These are phyloP conservation scores for Spisula solida DNA, from an alignment of 2,888 invertebrate genomes.

Conservation along the genomic window DNA sequence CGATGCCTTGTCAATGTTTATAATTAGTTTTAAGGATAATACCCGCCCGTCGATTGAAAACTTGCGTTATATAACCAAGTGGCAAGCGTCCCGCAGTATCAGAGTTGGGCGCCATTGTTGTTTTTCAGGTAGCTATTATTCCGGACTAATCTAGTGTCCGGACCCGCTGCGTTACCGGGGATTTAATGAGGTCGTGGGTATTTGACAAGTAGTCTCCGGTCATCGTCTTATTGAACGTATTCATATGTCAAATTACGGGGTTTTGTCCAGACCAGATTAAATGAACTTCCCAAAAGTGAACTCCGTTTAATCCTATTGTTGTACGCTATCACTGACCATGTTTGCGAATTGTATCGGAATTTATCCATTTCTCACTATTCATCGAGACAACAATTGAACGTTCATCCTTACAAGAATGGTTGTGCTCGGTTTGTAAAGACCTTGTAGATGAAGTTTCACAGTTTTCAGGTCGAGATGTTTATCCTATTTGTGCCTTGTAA, in stretches of 20 bases:
- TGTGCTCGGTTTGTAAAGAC: constrained; percentile 47
- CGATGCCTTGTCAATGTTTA: constrained; percentile 63
- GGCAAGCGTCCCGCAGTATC: constrained; percentile 50
- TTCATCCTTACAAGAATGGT: constrained; percentile 48
- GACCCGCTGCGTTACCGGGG: constrained; percentile 66
- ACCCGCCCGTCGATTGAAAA: constrained; percentile 63
- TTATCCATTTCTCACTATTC: constrained; percentile 69
- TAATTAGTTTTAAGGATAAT: constrained; percentile 74
- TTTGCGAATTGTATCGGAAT: constrained; percentile 66
- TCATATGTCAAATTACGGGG: constrained; percentile 75
- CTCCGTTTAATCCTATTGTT: constrained; percentile 72
- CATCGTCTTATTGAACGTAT: constrained; percentile 70
- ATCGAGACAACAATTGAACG: constrained; percentile 58
- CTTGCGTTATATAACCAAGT: constrained; percentile 67
- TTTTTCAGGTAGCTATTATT: constrained; percentile 63
- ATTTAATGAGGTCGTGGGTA: constrained; percentile 71
- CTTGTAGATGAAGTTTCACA: constrained; percentile 51
- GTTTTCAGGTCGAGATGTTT: constrained; percentile 47
- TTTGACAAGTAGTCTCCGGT: constrained; percentile 69
- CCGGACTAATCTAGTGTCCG: constrained; percentile 71
- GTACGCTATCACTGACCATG: constrained; percentile 58
- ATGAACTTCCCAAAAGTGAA: constrained; percentile 72
- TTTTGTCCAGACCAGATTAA: constrained; percentile 71
- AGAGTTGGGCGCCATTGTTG: constrained; percentile 62
- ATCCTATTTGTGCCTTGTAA: constrained; percentile 36